Base-by-base conservation (phyloP, 2,797 vertebrate species). In the Choloepus didactylus region DNA sequence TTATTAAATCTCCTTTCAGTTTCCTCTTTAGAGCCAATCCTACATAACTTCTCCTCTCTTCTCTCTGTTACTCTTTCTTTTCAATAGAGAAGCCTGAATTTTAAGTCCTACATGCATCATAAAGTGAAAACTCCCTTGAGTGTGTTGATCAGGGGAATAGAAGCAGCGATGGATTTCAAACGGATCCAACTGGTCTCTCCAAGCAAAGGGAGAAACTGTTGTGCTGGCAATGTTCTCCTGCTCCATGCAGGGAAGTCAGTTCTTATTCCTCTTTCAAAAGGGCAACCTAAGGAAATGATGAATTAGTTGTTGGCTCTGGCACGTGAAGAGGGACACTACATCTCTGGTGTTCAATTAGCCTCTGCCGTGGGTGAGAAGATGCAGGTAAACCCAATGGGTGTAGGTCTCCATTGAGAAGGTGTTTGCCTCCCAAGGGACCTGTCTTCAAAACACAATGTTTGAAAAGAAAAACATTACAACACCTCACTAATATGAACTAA, bases 301-400 rank as follows among this genome's bases (percentile, higher is more conserved):
- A 69, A 75, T 70, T 44, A 29, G 51, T 76, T 11, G 25, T 51
- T 59, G 69, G 25, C 3, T 62, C 54, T 82, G 19, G 11, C 4
- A 8, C 11, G n/a, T 21, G 29, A 72, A 15, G 29, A 23, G 54
- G 69, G 44, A 82, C 77, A 23, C 38, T 15, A 11, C 12, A 19
- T 86, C 46, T 82, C 69, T 89, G 31, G 77, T 87, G 81, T 77
- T 46, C 54, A 82, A 70, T 89, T 76, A 86, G 49, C 15, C 64
- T 56, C 27, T 90, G 64, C n/a, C n/a, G 59, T 11, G 27, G 38
- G 46, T 41, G 46, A 96, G 54, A 85, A 54, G 19, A 59, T 80
- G 27, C 75, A 62, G 25, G 46, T n/a, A 72, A 9, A 15, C 38
- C 16, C 4, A 12, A 49, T 11, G 54, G 66, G 1, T 21, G 0